These are phyloP conservation scores for Argya squamiceps DNA, from an alignment of 2,797 vertebrate genomes.

Conservation along the genomic window DNA sequence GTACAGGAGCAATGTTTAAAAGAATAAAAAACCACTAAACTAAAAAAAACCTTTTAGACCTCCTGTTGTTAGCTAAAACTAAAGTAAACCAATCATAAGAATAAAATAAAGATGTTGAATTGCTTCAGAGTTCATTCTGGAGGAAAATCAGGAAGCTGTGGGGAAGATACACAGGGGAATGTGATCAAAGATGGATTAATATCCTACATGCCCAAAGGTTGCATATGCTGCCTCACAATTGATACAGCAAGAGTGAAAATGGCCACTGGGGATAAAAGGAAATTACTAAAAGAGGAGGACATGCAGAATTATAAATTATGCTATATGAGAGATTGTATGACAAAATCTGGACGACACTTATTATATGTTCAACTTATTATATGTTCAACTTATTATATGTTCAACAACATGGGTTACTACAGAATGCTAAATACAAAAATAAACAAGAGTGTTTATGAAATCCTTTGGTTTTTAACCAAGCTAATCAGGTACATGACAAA, in stretches of 20 bases:
- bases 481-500: not conserved
- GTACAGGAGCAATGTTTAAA: not conserved
- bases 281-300: not conserved
- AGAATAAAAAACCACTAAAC: fast-evolving
- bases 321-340: not conserved
- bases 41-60: not conserved
- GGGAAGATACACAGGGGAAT: not conserved
- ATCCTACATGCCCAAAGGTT: constrained; percentile 4
- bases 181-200: not conserved
- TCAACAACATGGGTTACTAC: not conserved
- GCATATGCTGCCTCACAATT: not conserved
- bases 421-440: not conserved
- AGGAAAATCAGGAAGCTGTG: not conserved
- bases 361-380: not conserved
- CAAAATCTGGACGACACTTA: not conserved
- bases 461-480: not conserved
- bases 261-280: not conserved
- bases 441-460: not conserved
- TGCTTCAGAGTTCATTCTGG: not conserved
- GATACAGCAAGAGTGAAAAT: not conserved
- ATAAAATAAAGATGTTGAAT: not conserved
- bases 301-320: not conserved
- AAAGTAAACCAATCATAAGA: not conserved
- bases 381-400: too few species aligned
- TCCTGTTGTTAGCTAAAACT: not conserved